These are phyloP conservation scores for Trimorus sp. DNA, from an alignment of 2,888 invertebrate species.

Conservation along the genomic window DNA sequence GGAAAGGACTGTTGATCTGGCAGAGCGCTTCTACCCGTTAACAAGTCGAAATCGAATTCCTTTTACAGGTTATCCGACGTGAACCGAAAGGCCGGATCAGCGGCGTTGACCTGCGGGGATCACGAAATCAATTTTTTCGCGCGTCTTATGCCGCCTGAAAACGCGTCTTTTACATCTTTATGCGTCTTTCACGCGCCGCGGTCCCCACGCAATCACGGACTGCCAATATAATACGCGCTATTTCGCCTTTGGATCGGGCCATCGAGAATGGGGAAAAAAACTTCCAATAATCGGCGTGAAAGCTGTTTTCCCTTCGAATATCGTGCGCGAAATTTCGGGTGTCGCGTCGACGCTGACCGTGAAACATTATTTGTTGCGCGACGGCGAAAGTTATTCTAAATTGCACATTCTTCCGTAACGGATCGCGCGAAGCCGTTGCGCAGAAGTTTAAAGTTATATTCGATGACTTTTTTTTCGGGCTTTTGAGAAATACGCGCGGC, in stretches of 20 bases:
- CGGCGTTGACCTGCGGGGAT: conserved; percentile 41
- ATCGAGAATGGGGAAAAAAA: conserved; percentile 26
- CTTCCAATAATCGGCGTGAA: conserved; percentile 42
- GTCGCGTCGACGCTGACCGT: conserved; percentile 29
- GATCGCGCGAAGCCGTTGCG: conserved; percentile 2
- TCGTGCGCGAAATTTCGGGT: conserved; percentile 32
- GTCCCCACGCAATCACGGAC: conserved; percentile 47
- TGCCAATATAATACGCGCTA: conserved; percentile 48
- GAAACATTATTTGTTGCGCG: conserved; percentile 34
- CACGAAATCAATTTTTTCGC: conserved; percentile 54
- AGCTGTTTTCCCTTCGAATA: conserved; percentile 47
- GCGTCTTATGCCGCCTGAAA: conserved; percentile 38
- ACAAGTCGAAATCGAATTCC: conserved; percentile 51
- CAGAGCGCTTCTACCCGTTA: conserved; percentile 33
- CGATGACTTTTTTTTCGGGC: neutral
- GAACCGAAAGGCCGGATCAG: conserved; percentile 25
- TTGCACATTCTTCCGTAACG: conserved; percentile 28
- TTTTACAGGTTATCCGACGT: conserved; percentile 26
- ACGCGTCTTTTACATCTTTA: conserved; percentile 45
- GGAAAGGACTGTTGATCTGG: conserved; percentile 37
- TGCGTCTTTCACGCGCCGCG: conserved; percentile 29
- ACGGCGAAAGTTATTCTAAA: conserved; percentile 30
- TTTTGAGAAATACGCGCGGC: neutral
- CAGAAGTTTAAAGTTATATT: conserved; percentile 21
- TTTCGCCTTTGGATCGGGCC: conserved; percentile 37